A percentile compares a stretch with the other conserved stretches of the same genome.
These are phyloP conservation scores for Pipa parva DNA, from an alignment of 2,113 vertebrate genomes.

Conservation along the genomic window DNA sequence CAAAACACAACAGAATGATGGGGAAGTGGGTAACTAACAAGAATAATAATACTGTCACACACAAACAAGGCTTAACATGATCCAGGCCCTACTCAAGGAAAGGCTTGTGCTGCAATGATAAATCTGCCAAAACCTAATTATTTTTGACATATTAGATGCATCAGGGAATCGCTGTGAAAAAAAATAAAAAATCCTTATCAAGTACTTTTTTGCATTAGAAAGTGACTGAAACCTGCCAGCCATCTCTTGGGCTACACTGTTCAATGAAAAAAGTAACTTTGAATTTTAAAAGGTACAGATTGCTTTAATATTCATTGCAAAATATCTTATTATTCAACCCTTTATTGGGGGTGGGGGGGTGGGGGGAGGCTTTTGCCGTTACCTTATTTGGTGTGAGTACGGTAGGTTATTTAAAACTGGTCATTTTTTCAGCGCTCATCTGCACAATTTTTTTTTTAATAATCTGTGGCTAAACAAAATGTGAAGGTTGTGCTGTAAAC, in stretches of 20 bases:
- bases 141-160: constrained; percentile 99
- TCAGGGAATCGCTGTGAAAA: constrained; percentile 87
- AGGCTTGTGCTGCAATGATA: constrained; percentile 97
- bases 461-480: constrained; percentile 34
- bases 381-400: constrained; percentile 63
- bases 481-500: neutral
- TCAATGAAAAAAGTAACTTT: constrained; percentile 83
- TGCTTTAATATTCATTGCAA: constrained; percentile 95
- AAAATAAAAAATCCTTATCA: constrained; percentile 86
- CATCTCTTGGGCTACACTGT: constrained; percentile 87
- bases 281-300: constrained; percentile 99
- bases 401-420: constrained; percentile 47
- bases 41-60: constrained; percentile 99
- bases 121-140: constrained; percentile 99
- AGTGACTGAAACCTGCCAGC: constrained; percentile 85
- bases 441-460: constrained; percentile 50
- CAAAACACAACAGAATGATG: constrained; percentile 85
- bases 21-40: constrained; percentile 91
- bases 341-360: too few species aligned
- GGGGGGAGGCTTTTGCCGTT: constrained; percentile 59
- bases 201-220: constrained; percentile 93
- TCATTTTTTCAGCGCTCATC: constrained; percentile 43
- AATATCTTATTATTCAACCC: constrained; percentile 96
- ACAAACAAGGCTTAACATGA: constrained; percentile 99
- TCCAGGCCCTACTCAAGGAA: constrained; percentile 86